Percentiles rank a stretch among this genome's conserved stretches.
Conservation (phyloP, 2,113 vertebrate species). For the Corythoichthys haematopterus region DNA sequence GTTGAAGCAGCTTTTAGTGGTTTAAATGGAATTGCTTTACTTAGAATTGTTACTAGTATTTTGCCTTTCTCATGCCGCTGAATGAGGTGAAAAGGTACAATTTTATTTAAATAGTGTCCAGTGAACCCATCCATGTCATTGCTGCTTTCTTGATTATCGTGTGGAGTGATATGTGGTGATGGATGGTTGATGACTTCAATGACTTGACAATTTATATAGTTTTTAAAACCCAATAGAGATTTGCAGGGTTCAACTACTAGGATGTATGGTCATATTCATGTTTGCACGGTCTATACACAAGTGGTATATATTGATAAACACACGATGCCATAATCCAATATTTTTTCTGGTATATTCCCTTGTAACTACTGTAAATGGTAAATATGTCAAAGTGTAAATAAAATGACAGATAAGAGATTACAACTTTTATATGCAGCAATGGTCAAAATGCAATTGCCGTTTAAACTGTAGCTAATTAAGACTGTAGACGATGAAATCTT, state of each 20-base stretch:
- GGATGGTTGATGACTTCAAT: neutral
- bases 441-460: neutral
- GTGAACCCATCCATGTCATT: neutral
- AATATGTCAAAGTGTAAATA: neutral
- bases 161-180: neutral
- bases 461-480: neutral
- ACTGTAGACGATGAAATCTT: neutral
- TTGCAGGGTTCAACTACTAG: too few species aligned
- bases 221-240: too few species aligned
- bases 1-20: neutral
- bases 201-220: neutral
- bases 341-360: neutral
- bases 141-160: neutral
- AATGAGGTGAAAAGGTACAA: neutral
- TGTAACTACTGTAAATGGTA: neutral
- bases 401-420: neutral
- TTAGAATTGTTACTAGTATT: neutral
- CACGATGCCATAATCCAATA: neutral
- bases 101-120: neutral
- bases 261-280: neutral
- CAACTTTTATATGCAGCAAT: neutral
- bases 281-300: neutral
- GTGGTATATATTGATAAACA: neutral
- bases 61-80: too few species aligned
- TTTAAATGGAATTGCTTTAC: neutral